Evolutionary conservation across 2,888 invertebrate genomes (phyloP), one percentile per base, ranked within the genome.

Genomic region (Aspidiotus rigidus): DNA sequence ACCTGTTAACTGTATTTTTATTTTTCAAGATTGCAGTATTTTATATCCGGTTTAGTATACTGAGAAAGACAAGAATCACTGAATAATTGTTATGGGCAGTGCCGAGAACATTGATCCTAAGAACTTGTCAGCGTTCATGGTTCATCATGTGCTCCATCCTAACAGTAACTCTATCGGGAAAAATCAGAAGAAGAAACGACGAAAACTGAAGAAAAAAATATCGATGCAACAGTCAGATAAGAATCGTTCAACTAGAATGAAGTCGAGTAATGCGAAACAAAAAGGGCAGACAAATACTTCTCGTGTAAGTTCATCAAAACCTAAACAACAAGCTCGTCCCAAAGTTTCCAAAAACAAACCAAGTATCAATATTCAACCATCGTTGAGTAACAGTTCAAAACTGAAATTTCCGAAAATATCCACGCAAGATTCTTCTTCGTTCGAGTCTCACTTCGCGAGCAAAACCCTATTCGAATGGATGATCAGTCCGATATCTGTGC

Each of bases 391-490:
- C 28, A 3, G 28, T 5, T 28, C 5, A 28, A 28, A 28, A 28
- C 28, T 28, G 28, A 28, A 28, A 5, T 28, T 28, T 1, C 28
- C 28, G 1, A 28, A 28, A 28, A 28, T 28, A 28, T 28, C 28
- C 28, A 28, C 28, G 28, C 28, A 28, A 28, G 28, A 28, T 5
- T 28, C 28, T 28, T 28, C 41, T n/a, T n/a, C 42, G 9, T 67
- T 67, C 15, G 67, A 67, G 7, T 39, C 42, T 13, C 49, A n/a
- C 13, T 67, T 67, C 15, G 15, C 17, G 13, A 15, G 39, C 8
- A 59, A 81, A 16, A 83, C 84, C 74, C 77, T 86, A 7, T 86
- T 92, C 73, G 81, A 84, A 73, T 89, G 88, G 86, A 80, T 93
- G 73, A 83, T 92, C 15, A 82, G 85, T 74, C 90, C 91, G 0